Evolutionary conservation across 2,113 vertebrate genomes (phyloP).

Genomic region (Acanthochromis polyacanthus): DNA sequence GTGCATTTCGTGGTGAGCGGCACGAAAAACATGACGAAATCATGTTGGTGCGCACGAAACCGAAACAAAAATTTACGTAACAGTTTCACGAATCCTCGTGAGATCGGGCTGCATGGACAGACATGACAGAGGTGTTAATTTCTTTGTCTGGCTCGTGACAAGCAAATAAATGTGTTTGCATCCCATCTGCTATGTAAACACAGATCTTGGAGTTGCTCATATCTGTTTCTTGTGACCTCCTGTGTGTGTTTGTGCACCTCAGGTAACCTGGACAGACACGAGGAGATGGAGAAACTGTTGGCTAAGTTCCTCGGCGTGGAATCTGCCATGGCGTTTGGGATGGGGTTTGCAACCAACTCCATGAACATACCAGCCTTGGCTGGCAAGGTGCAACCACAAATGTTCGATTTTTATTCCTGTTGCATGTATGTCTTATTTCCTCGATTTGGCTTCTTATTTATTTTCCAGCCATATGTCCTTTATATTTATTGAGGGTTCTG

Average conservation of each 20-base stretch:
- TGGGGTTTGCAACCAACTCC: conserved; percentile 97
- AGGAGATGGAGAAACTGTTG: conserved; percentile 91
- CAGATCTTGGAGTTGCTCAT: not conserved
- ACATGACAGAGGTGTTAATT: not conserved
- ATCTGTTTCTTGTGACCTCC: not conserved
- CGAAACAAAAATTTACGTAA: too few relatives aligned
- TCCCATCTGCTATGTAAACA: not conserved
- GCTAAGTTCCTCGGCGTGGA: conserved; percentile 94
- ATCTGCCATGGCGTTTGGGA: conserved; percentile 94
- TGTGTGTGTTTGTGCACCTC: conserved; percentile 10
- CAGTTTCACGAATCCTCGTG: too few relatives aligned
- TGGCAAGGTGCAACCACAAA: conserved; percentile 87
- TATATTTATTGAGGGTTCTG: not conserved
- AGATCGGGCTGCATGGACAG: too few relatives aligned
- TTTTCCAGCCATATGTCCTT: not conserved
- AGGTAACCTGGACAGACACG: conserved; percentile 95
- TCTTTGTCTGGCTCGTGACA: not conserved
- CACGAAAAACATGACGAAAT: too few relatives aligned
- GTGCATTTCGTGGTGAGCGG: too few relatives aligned
- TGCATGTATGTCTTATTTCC: not conserved
- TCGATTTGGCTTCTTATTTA: not conserved
- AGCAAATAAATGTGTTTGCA: not conserved
- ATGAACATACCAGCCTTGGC: conserved; percentile 96
- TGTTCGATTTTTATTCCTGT: not conserved
- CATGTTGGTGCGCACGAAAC: too few relatives aligned